These are phyloP conservation scores for Tachysurus vachellii DNA, from an alignment of 2,113 vertebrate species.

Conservation along the genomic window DNA sequence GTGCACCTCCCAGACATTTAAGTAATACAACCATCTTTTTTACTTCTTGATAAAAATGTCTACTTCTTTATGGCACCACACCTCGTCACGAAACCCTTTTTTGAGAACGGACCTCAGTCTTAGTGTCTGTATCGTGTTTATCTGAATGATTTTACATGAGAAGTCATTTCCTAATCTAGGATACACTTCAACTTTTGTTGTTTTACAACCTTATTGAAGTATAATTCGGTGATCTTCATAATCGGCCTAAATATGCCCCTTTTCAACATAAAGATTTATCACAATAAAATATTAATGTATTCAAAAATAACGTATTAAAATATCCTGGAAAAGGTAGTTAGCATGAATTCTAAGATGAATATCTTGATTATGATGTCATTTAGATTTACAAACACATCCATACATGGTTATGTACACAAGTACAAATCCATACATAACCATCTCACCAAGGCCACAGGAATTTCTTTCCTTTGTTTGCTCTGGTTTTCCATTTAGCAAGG, in stretches of 20 bases:
- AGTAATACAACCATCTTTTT: not conserved
- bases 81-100: not conserved
- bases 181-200: not conserved
- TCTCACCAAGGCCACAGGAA: conserved; percentile 2
- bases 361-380: not conserved
- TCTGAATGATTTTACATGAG: not conserved
- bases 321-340: not conserved
- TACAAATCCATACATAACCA: not conserved
- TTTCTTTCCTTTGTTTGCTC: conserved; percentile 46
- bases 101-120: not conserved
- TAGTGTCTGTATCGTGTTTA: not conserved
- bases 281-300: not conserved
- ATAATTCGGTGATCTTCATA: not conserved
- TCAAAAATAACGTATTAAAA: too few species aligned
- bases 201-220: not conserved
- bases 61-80: not conserved
- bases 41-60: not conserved
- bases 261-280: not conserved
- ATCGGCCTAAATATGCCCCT: not conserved
- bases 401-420: too few species aligned
- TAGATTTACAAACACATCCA: too few species aligned
- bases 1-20: not conserved
- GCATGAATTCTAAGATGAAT: not conserved
- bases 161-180: not conserved
- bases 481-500: conserved; percentile 44